Evolutionary conservation across 2,113 vertebrate species (phyloP).

Genomic region (Grus americana): DNA sequence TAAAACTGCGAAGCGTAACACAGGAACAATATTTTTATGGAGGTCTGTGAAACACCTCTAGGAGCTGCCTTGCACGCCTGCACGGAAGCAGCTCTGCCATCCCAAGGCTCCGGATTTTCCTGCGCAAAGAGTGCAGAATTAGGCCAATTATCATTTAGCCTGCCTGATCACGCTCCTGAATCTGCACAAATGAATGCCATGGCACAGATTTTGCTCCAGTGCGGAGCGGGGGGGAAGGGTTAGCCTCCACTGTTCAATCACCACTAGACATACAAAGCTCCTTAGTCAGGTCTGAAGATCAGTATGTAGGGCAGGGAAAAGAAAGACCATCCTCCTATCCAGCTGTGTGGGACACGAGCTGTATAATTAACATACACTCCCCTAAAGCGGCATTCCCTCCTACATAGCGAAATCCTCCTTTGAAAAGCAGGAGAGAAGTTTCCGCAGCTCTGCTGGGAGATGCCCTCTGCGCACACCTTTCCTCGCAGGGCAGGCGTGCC

Average conservation of each 20-base stretch:
- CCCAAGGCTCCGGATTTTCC: background rate
- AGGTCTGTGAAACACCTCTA: background rate
- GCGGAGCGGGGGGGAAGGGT: background rate
- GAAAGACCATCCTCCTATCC: background rate
- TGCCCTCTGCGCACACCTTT: background rate
- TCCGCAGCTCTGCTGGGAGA: background rate
- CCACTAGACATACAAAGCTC: conserved; percentile 16
- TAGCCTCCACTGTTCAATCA: background rate
- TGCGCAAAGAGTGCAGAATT: background rate
- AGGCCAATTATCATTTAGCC: background rate
- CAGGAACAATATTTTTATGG: accelerated
- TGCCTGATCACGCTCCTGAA: background rate
- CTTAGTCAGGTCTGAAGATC: conserved; percentile 11
- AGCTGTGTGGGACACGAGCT: background rate
- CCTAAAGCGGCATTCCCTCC: background rate
- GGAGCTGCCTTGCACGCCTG: background rate
- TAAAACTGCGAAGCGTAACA: accelerated
- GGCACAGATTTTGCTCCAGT: background rate
- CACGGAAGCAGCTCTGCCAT: background rate
- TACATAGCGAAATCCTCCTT: accelerated
- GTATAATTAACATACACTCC: background rate
- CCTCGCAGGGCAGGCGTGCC: background rate
- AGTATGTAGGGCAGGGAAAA: conserved; percentile 26
- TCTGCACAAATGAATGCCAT: accelerated
- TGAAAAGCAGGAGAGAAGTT: background rate